These are phyloP conservation scores for Zosterops hypoxanthus DNA, from an alignment of 2,113 vertebrate species.

Conservation along the genomic window DNA sequence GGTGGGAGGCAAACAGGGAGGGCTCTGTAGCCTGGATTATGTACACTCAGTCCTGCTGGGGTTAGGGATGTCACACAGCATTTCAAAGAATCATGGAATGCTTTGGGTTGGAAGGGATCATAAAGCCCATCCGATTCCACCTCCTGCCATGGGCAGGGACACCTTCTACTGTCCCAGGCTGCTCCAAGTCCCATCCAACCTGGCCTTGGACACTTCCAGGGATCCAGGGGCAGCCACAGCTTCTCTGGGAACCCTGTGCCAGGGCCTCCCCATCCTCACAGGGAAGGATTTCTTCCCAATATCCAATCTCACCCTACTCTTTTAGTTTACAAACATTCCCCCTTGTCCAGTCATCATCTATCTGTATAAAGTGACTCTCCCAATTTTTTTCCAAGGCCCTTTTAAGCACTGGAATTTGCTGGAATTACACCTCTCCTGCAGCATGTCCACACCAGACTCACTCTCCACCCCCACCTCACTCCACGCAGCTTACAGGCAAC, in stretches of 20 bases:
- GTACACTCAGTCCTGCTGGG: accelerated
- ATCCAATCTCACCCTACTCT: neutral
- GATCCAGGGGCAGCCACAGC: neutral
- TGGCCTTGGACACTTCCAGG: neutral
- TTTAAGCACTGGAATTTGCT: neutral
- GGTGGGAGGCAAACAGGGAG: accelerated
- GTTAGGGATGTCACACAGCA: accelerated
- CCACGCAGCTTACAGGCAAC: neutral
- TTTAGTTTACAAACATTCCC: neutral
- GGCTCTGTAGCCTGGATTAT: neutral
- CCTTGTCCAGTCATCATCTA: neutral
- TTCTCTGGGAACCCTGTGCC: neutral
- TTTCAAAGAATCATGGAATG: neutral
- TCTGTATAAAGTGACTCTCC: neutral
- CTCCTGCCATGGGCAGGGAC: neutral
- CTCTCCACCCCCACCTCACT: neutral
- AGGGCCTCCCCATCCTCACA: accelerated
- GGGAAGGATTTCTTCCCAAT: neutral
- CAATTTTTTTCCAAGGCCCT: neutral
- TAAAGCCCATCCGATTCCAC: neutral
- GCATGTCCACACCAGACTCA: neutral
- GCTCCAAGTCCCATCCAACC: accelerated
- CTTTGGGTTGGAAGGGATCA: neutral
- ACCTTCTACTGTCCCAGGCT: accelerated
- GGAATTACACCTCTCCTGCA: neutral